Evolutionary conservation across 1,140 invertebrate species (phyloP).

Genomic region (Delia radicum): DNA sequence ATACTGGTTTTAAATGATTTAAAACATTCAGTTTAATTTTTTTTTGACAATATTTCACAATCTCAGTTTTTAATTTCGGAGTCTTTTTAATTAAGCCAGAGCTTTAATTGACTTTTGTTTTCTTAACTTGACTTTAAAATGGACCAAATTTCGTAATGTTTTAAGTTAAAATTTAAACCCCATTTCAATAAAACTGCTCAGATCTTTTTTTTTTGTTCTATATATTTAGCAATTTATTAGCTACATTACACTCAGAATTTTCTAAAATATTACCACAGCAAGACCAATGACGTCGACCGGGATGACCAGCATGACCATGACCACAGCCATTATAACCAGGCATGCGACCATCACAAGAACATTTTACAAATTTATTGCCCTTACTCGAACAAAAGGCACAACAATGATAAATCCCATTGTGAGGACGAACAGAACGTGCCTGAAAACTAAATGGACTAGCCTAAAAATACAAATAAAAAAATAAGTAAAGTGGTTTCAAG

Average conservation of each 20-base stretch:
- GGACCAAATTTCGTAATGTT: too few relatives aligned
- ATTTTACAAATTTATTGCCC: constrained; percentile 66
- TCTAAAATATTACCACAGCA: constrained; percentile 69
- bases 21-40: too few relatives aligned
- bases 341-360: constrained; percentile 73
- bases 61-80: too few relatives aligned
- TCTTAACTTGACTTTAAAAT: too few relatives aligned
- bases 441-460: constrained; percentile 64
- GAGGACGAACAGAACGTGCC: constrained; percentile 60
- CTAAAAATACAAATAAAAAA: constrained; percentile 39
- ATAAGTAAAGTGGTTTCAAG: neutral
- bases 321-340: constrained; percentile 74
- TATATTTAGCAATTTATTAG: constrained; percentile 45
- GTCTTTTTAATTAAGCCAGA: too few relatives aligned
- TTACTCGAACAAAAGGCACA: constrained; percentile 80
- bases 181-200: too few relatives aligned
- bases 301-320: constrained; percentile 76
- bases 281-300: constrained; percentile 77
- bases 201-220: neutral
- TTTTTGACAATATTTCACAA: too few relatives aligned
- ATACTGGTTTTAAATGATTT: too few relatives aligned
- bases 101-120: too few relatives aligned
- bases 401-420: constrained; percentile 74
- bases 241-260: constrained; percentile 60
- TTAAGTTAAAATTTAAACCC: too few relatives aligned